Evolutionary conservation across 2,113 vertebrate genomes (phyloP).

Genomic region (Syngnathus scovelli): DNA sequence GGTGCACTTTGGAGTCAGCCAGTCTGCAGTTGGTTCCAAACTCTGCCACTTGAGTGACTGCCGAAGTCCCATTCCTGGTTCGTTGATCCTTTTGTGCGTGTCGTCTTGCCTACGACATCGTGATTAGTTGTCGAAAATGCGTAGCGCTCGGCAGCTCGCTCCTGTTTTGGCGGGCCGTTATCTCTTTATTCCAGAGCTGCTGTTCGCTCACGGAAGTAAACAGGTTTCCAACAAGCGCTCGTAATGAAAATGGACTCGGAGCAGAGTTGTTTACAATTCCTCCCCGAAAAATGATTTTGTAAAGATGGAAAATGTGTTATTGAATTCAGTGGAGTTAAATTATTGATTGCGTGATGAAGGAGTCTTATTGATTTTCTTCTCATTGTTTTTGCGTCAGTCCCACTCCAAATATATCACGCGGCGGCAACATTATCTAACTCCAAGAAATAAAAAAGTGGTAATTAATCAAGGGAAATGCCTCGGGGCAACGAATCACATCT

Average conservation of each 20-base stretch:
- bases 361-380: background rate
- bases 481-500: no score
- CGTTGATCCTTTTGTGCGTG: background rate
- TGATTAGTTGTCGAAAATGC: slow-evolving; percentile 27
- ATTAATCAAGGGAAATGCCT: no score
- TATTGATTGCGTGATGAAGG: background rate
- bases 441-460: no score
- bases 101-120: slow-evolving; percentile 16
- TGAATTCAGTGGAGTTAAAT: background rate
- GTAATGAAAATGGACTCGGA: slow-evolving; percentile 27
- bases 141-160: slow-evolving; percentile 33
- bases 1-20: no score
- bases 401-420: background rate
- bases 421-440: background rate
- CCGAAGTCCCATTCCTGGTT: background rate
- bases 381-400: background rate
- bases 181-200: slow-evolving; percentile 50
- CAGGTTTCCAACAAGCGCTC: slow-evolving; percentile 33
- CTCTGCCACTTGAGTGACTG: no score
- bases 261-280: slow-evolving; percentile 21
- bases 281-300: background rate
- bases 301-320: background rate
- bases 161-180: slow-evolving; percentile 47
- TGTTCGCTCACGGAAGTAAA: slow-evolving; percentile 30
- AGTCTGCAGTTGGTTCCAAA: no score